Percentiles rank a stretch among this genome's conserved stretches.
These are phyloP conservation scores for Agrotis segetum DNA, from an alignment of 2,888 invertebrate species.

Conservation along the genomic window DNA sequence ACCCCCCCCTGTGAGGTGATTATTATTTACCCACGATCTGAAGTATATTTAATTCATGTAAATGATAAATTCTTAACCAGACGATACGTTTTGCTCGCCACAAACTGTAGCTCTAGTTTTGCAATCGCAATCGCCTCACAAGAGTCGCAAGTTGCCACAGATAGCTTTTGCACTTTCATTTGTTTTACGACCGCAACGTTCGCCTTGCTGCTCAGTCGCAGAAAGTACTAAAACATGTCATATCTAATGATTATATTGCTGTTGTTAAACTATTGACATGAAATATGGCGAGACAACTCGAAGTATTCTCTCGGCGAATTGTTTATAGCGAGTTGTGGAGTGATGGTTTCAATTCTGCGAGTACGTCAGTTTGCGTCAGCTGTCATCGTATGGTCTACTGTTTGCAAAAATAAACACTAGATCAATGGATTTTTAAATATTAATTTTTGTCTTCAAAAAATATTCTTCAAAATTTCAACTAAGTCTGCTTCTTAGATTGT, in stretches of 20 bases:
- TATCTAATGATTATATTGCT: constrained; percentile 5
- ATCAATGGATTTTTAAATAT: background rate
- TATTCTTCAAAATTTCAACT: no score
- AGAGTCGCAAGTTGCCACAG: background rate
- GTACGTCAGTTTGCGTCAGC: background rate
- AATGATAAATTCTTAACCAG: background rate
- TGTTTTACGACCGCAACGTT: background rate
- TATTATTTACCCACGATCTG: no score
- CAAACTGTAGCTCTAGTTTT: background rate
- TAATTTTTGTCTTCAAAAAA: no score
- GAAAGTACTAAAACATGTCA: constrained; percentile 12
- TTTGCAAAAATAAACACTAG: background rate
- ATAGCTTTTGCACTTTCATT: constrained; percentile 16
- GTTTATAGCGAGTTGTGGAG: constrained; percentile 12
- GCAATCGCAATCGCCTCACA: background rate
- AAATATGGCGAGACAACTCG: background rate
- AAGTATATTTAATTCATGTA: background rate
- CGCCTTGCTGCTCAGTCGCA: background rate
- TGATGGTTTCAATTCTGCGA: background rate
- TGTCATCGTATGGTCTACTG: no score
- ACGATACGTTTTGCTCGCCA: background rate
- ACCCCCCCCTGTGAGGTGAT: no score
- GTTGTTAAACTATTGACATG: constrained; percentile 10
- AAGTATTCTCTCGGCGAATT: background rate
- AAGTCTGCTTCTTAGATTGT: background rate